Conservation (phyloP, 2,113 vertebrate genomes). For the Probosciger aterrimus region DNA sequence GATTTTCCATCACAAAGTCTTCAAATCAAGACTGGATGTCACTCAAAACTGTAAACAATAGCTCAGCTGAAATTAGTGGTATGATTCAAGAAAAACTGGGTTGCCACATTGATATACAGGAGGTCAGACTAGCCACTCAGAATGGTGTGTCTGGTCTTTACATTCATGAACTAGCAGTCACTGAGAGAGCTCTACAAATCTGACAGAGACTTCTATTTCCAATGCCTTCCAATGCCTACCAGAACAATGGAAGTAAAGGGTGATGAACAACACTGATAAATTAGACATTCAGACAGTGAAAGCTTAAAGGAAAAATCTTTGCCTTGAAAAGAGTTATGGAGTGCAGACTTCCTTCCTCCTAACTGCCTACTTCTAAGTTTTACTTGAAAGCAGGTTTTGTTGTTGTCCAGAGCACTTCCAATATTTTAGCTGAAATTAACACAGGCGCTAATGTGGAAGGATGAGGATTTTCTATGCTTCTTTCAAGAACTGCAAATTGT, state of each 20-base stretch:
- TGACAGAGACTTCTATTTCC: neutral
- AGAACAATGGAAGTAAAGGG: neutral
- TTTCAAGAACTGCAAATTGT: neutral
- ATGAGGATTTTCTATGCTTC: neutral
- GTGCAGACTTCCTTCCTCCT: neutral
- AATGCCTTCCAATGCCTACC: neutral
- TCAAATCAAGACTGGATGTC: neutral
- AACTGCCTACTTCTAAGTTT: neutral
- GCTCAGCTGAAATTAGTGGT: neutral
- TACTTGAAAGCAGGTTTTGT: neutral
- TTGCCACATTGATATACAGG: neutral
- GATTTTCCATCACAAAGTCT: neutral
- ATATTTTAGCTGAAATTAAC: constrained; percentile 15
- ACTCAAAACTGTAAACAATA: neutral
- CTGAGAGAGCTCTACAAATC: neutral
- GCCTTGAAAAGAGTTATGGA: neutral
- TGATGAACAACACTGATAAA: neutral
- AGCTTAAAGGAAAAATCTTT: neutral
- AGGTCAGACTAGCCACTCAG: neutral
- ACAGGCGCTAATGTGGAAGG: neutral
- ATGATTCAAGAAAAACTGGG: neutral
- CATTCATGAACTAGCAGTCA: neutral
- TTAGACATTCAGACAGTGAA: neutral
- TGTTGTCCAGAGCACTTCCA: neutral
- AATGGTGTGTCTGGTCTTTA: neutral